A percentile compares a stretch with the other conserved stretches of the same genome.
Evolutionary conservation across 2,888 invertebrate species (phyloP).

Genomic region (Dyspetes luteomarginatus): DNA sequence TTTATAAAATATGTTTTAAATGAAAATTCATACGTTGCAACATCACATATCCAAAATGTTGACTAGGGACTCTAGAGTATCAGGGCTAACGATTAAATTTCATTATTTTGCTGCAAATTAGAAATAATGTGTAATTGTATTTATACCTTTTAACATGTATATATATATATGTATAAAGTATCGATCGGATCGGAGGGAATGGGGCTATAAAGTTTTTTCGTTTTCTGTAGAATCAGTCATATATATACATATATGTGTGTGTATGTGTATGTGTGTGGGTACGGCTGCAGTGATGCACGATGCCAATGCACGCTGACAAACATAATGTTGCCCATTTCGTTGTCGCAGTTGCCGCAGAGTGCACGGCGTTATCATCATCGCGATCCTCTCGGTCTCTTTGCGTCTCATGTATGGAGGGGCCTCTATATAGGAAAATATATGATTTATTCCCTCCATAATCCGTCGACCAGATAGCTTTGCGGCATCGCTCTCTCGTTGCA

Average conservation of each 20-base stretch:
- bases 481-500: conserved; percentile 47
- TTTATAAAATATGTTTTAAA: too few relatives aligned
- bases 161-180: background rate
- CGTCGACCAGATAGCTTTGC: conserved; percentile 69
- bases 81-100: too few relatives aligned
- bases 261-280: background rate
- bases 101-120: too few relatives aligned
- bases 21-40: too few relatives aligned
- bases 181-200: too few relatives aligned
- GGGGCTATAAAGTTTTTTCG: too few relatives aligned
- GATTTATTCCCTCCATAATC: conserved; percentile 83
- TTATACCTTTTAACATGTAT: too few relatives aligned
- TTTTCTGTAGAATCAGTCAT: too few relatives aligned
- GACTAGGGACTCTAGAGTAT: too few relatives aligned
- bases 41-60: too few relatives aligned
- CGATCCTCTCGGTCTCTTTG: conserved; percentile 44
- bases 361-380: conserved; percentile 45
- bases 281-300: conserved; percentile 19
- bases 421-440: conserved; percentile 79
- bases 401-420: conserved; percentile 39
- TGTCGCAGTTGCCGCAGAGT: background rate
- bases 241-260: background rate
- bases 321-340: conserved; percentile 20
- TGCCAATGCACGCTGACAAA: conserved; percentile 50
- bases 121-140: too few relatives aligned